Evolutionary conservation across 2,113 vertebrate species (phyloP).

Genomic region (Diphyllodes magnificus): DNA sequence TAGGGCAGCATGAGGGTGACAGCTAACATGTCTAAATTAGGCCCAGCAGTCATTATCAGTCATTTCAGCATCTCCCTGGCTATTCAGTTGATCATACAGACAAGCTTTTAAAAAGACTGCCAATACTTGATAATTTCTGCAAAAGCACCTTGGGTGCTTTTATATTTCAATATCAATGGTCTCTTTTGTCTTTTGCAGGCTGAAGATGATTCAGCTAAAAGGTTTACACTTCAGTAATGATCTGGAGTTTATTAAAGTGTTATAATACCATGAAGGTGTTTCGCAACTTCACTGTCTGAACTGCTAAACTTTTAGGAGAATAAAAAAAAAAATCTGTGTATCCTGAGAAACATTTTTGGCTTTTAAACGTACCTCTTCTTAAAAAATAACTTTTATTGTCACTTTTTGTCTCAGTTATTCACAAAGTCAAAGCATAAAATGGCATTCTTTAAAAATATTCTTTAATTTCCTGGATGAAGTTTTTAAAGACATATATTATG

Average conservation of each 20-base stretch:
- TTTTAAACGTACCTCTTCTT: background rate
- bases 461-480: background rate
- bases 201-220: slow-evolving; percentile 67
- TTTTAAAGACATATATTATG: background rate
- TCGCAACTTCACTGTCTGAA: background rate
- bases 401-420: background rate
- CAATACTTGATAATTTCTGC: background rate
- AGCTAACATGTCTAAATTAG: background rate
- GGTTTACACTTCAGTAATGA: slow-evolving; percentile 29
- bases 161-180: background rate
- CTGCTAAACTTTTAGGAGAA: background rate
- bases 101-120: background rate
- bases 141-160: background rate
- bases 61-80: background rate
- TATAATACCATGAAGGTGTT: slow-evolving; percentile 39
- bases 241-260: slow-evolving; percentile 42
- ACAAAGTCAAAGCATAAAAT: background rate
- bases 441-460: background rate
- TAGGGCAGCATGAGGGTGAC: background rate
- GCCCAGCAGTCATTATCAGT: background rate
- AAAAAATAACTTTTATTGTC: background rate
- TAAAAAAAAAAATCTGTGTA: background rate
- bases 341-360: background rate
- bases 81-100: background rate
- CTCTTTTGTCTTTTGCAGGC: background rate